Evolutionary conservation across 2,113 vertebrate genomes (phyloP).

Genomic region (Neolamprologus kungweensis): DNA sequence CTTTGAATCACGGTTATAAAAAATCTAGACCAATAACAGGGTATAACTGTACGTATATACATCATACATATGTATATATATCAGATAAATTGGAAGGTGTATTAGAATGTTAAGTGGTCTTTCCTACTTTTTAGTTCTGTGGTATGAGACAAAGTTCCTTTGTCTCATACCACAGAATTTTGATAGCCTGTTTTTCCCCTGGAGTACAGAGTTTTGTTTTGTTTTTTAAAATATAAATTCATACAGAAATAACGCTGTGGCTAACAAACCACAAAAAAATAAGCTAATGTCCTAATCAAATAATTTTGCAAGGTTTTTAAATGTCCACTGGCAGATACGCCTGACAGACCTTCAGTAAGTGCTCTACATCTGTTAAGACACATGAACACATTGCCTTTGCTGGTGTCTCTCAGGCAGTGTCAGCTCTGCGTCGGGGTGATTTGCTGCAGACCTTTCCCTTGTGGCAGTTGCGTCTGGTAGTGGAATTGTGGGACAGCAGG

Average conservation of each 20-base stretch:
- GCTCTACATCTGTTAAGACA: neutral
- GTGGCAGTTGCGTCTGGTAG: conserved; percentile 91
- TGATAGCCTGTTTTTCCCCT: rapidly evolving
- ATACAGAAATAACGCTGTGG: neutral
- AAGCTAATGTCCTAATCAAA: neutral
- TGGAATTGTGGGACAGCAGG: conserved; percentile 85
- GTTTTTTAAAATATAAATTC: neutral
- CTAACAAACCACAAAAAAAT: neutral
- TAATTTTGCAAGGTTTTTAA: neutral
- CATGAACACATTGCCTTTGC: neutral
- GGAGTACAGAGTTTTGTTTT: neutral
- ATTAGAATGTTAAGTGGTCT: neutral
- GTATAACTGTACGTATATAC: neutral
- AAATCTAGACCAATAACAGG: neutral
- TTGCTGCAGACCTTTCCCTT: conserved; percentile 84
- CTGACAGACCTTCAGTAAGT: neutral
- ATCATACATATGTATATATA: neutral
- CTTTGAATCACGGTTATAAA: neutral
- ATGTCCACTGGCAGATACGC: rapidly evolving
- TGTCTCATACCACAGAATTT: rapidly evolving
- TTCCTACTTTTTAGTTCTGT: neutral
- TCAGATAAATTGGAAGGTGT: neutral
- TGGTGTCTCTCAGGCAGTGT: conserved; percentile 43
- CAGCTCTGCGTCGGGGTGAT: conserved; percentile 72
- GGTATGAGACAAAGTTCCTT: too few species aligned